Evolutionary conservation across 2,888 invertebrate genomes (phyloP).

Genomic region (Caenorhabditis sp.): DNA sequence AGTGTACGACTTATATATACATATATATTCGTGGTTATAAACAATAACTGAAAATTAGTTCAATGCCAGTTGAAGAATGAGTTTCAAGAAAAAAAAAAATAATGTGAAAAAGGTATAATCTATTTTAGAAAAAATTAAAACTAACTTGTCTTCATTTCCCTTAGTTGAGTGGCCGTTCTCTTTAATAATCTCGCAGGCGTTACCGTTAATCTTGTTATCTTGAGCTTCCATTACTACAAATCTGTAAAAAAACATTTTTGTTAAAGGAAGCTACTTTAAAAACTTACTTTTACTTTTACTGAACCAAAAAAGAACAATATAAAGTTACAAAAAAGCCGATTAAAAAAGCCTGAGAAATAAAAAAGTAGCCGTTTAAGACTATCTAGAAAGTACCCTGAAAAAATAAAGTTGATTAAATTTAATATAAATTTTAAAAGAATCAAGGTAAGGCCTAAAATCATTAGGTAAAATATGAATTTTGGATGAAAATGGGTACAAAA

Average conservation of each 20-base stretch:
- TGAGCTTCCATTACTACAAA: slow-evolving; percentile 53
- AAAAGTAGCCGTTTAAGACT: slow-evolving; percentile 57
- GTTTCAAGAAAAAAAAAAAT: background rate
- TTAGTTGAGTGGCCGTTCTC: slow-evolving; percentile 59
- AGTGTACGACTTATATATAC: background rate
- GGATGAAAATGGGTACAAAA: background rate
- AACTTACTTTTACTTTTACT: slow-evolving; percentile 46
- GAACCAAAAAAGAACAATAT: slow-evolving; percentile 41
- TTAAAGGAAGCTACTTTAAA: background rate
- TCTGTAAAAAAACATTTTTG: slow-evolving; percentile 10
- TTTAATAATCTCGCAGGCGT: slow-evolving; percentile 53
- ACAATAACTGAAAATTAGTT: background rate
- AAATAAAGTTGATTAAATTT: slow-evolving; percentile 7
- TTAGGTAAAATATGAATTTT: background rate
- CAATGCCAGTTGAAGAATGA: too few relatives aligned
- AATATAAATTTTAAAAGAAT: background rate
- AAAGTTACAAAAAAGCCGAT: slow-evolving; percentile 49
- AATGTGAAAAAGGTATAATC: background rate
- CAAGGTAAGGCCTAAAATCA: background rate
- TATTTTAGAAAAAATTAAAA: slow-evolving; percentile 7
- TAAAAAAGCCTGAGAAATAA: slow-evolving; percentile 49
- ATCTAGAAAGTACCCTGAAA: slow-evolving; percentile 65
- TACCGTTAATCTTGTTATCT: slow-evolving; percentile 55
- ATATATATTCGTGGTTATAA: background rate
- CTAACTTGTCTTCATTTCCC: slow-evolving; percentile 63